Percentiles rank a stretch among this genome's conserved stretches.
phyloP scores from a whole-genome alignment of 2,888 invertebrate genomes.

The Chrysomela aeneicollis region DNA sequence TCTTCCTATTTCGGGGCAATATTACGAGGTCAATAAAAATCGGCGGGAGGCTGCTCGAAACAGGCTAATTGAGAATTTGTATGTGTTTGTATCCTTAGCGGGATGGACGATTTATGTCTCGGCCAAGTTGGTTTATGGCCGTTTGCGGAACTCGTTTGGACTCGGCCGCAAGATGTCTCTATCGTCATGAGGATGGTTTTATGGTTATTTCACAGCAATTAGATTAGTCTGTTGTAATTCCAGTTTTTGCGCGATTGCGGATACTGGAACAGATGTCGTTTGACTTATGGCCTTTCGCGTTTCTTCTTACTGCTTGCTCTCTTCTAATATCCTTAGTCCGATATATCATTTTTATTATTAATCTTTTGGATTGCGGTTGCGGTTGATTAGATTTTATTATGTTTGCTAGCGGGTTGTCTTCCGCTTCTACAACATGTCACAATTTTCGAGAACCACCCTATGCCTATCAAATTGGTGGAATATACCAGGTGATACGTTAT shows the following conservation, averaged over 20 bases:
- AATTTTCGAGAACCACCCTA: background rate
- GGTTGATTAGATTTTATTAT: background rate
- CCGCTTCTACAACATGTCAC: background rate
- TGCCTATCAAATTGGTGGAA: background rate
- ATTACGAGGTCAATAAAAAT: constrained; percentile 41
- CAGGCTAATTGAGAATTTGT: constrained; percentile 61
- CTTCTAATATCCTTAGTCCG: constrained; percentile 42
- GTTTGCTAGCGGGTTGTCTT: constrained; percentile 1
- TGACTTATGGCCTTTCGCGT: constrained; percentile 54
- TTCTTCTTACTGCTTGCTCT: constrained; percentile 38
- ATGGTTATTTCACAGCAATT: constrained; percentile 62
- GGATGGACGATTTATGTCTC: constrained; percentile 58
- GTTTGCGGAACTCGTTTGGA: constrained; percentile 59
- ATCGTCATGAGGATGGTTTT: constrained; percentile 60
- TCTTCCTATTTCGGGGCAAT: constrained; percentile 35
- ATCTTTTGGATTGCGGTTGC: constrained; percentile 29
- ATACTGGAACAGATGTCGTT: constrained; percentile 59
- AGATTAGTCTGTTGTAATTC: constrained; percentile 61
- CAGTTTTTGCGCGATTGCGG: constrained; percentile 57
- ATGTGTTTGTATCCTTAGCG: constrained; percentile 58
- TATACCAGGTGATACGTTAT: too few relatives aligned
- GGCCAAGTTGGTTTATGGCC: constrained; percentile 61
- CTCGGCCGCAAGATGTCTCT: constrained; percentile 62
- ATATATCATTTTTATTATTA: constrained; percentile 45
- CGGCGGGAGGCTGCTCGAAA: constrained; percentile 36